Evolutionary conservation across 2,113 vertebrate genomes (phyloP).

Genomic region (Microtus richardsoni): DNA sequence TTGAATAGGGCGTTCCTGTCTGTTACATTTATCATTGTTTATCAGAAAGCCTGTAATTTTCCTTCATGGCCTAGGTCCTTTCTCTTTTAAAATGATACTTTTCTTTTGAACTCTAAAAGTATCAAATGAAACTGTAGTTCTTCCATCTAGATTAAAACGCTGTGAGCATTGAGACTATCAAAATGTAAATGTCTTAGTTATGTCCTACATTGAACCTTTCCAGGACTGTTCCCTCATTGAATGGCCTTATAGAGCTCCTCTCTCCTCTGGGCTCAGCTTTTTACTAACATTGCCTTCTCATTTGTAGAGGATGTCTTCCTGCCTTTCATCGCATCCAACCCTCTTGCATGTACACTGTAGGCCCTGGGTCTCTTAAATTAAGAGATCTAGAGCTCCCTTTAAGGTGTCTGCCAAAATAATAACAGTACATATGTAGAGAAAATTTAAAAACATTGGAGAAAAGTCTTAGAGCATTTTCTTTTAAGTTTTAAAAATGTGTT

Average conservation of each 20-base stretch:
- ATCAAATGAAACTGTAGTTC: background rate
- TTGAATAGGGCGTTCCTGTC: background rate
- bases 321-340: background rate
- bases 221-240: background rate
- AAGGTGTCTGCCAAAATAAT: background rate
- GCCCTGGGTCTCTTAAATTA: background rate
- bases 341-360: background rate
- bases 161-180: background rate
- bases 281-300: background rate
- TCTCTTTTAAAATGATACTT: background rate
- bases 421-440: background rate
- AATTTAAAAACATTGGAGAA: background rate
- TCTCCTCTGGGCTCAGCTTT: too few species aligned
- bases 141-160: background rate
- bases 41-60: background rate
- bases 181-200: background rate
- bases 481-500: background rate
- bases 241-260: background rate
- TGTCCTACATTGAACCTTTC: background rate
- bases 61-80: background rate
- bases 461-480: background rate
- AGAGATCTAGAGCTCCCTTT: background rate
- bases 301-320: background rate
- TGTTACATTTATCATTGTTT: background rate
- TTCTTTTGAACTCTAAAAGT: background rate